These are phyloP conservation scores for Sabellastarte sp. DNA, from an alignment of 2,888 invertebrate species.

Conservation along the genomic window DNA sequence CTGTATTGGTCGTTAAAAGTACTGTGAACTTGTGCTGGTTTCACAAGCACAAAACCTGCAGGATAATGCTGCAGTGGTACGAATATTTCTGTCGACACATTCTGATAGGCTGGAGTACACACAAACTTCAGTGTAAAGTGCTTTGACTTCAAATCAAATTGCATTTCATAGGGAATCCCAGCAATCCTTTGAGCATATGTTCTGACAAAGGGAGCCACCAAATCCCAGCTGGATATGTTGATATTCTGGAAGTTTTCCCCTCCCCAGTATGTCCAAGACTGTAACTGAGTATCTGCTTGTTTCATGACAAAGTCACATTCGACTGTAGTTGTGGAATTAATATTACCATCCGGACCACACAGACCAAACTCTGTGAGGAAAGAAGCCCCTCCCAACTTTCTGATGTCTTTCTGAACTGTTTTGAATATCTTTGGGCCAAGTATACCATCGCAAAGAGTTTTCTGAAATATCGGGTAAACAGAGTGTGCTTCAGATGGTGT, in stretches of 20 bases:
- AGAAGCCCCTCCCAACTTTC: conserved; percentile 30
- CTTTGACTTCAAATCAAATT: conserved; percentile 24
- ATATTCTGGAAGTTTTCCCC: conserved; percentile 31
- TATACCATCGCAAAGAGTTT: conserved; percentile 33
- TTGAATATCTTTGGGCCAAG: conserved; percentile 27
- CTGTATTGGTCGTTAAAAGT: background rate
- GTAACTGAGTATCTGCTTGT: conserved; percentile 33
- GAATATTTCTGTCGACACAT: conserved; percentile 39
- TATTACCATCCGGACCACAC: conserved; percentile 33
- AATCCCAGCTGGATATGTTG: conserved; percentile 21
- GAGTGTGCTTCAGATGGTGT: conserved; percentile 6
- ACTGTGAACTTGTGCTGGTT: background rate
- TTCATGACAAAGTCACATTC: conserved; percentile 37
- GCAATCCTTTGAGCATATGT: conserved; percentile 36
- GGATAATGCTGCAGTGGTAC: conserved; percentile 34
- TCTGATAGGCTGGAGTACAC: too few species aligned
- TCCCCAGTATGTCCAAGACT: conserved; percentile 49
- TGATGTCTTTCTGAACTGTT: conserved; percentile 23
- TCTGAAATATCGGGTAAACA: conserved; percentile 21
- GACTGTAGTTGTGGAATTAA: conserved; percentile 23
- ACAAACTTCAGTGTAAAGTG: conserved; percentile 24
- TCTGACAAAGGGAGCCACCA: conserved; percentile 29
- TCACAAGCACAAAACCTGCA: conserved; percentile 21
- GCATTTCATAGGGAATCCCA: conserved; percentile 30
- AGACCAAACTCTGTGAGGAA: conserved; percentile 47